Evolutionary conservation across 2,888 invertebrate species (phyloP).

Genomic region (Spisula solida): DNA sequence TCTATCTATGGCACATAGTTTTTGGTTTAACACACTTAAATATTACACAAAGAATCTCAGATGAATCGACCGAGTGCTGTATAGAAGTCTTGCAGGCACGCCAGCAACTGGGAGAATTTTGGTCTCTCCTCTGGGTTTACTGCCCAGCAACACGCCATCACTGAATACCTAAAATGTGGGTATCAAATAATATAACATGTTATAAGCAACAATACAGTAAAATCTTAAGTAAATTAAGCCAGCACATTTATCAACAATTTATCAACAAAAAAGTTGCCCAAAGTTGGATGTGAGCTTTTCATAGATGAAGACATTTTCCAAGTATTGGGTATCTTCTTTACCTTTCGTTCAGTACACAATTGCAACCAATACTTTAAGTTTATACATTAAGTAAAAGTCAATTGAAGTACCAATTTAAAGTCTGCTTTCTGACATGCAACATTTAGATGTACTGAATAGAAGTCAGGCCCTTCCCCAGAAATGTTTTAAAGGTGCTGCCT

Average conservation of each 20-base stretch:
- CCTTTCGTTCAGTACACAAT: no score
- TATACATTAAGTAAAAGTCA: no score
- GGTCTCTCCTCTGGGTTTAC: constrained; percentile 86
- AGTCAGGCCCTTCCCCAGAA: no score
- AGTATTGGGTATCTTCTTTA: no score
- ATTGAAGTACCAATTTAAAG: no score
- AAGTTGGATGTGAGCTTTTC: no score
- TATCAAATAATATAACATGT: not conserved
- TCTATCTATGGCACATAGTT: constrained; percentile 21
- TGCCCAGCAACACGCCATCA: constrained; percentile 88
- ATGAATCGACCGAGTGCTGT: constrained; percentile 87
- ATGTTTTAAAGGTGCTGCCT: no score
- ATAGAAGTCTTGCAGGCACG: constrained; percentile 87
- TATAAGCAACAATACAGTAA: not conserved
- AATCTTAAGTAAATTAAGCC: not conserved
- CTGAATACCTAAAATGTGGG: constrained; percentile 84
- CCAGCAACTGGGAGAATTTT: constrained; percentile 86
- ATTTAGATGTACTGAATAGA: no score
- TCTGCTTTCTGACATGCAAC: no score
- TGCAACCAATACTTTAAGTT: no score
- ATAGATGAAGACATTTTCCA: no score
- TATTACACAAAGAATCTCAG: constrained; percentile 76
- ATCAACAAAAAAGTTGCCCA: no score
- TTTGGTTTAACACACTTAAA: not conserved
- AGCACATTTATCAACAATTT: not conserved